Conservation (phyloP, 2,888 invertebrate genomes). For the Lepidocyrtinus sp. region DNA sequence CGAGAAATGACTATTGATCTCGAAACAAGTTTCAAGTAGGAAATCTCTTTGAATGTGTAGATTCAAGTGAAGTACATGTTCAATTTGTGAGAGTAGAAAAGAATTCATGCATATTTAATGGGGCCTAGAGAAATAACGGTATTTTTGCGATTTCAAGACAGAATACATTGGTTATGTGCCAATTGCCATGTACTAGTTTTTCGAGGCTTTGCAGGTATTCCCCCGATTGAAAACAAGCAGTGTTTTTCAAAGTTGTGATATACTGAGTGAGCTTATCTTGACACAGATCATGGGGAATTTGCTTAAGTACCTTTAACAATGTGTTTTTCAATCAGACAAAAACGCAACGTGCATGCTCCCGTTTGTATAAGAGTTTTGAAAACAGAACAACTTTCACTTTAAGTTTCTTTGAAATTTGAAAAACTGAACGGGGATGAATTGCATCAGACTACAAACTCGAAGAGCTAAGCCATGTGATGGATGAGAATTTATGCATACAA, state of each 20-base stretch:
- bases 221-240: slow-evolving; percentile 23
- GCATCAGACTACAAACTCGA: slow-evolving; percentile 78
- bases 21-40: not conserved
- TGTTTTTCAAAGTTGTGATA: not conserved
- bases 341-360: slow-evolving; percentile 17
- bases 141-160: not conserved
- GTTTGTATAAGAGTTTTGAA: not conserved
- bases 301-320: not conserved
- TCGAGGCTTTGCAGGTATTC: slow-evolving; percentile 16
- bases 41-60: not conserved
- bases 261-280: slow-evolving; percentile 2
- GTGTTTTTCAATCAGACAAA: slow-evolving; percentile 11
- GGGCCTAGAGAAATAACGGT: slow-evolving; percentile 24
- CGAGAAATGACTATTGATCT: not conserved
- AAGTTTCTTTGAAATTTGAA: slow-evolving; percentile 71
- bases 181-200: slow-evolving; percentile 23
- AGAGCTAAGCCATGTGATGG: slow-evolving; percentile 76
- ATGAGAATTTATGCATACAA: slow-evolving; percentile 24
- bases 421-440: slow-evolving; percentile 78
- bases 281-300: slow-evolving; percentile 25
- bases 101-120: slow-evolving; percentile 4
- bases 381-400: slow-evolving; percentile 47
- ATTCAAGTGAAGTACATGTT: not conserved
- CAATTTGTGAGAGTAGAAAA: not conserved
- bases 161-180: slow-evolving; percentile 23